These are phyloP conservation scores for Cecidostiba fungosa DNA, from an alignment of 2,888 invertebrate species.

Conservation along the genomic window DNA sequence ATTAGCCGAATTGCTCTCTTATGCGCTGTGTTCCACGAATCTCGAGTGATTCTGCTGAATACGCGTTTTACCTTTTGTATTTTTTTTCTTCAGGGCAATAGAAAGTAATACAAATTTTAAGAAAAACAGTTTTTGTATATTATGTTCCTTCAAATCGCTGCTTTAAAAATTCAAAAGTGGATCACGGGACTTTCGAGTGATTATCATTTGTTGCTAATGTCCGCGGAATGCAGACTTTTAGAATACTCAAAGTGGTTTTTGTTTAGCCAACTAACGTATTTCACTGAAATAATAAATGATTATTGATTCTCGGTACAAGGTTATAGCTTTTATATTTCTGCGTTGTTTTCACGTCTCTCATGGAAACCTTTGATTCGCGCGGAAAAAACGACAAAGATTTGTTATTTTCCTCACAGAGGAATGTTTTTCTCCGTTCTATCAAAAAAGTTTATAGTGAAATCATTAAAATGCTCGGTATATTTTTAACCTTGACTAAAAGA, in stretches of 20 bases:
- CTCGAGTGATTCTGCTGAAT: slow-evolving; percentile 3
- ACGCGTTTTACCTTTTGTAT: not conserved
- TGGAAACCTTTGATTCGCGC: slow-evolving; percentile 24
- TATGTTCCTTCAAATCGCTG: not conserved
- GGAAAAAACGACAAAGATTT: slow-evolving; percentile 26
- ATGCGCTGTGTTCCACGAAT: not conserved
- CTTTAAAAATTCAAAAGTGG: slow-evolving; percentile 38
- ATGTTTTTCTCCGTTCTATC: slow-evolving; percentile 21
- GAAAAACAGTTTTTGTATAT: not conserved
- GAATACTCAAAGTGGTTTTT: slow-evolving; percentile 24
- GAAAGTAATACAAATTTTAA: slow-evolving; percentile 27
- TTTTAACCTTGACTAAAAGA: not conserved
- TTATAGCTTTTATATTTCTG: not conserved
- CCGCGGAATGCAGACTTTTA: slow-evolving; percentile 21
- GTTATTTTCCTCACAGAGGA: slow-evolving; percentile 50
- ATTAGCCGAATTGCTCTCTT: slow-evolving; percentile 21
- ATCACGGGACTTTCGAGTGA: slow-evolving; percentile 52
- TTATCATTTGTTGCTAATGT: slow-evolving; percentile 52
- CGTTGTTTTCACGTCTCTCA: slow-evolving; percentile 25
- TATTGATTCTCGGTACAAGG: not conserved
- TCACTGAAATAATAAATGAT: not conserved
- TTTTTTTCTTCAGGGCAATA: not conserved
- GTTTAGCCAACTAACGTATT: not conserved
- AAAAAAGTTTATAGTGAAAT: slow-evolving; percentile 6
- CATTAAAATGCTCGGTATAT: slow-evolving; percentile 37